phyloP scores from a whole-genome alignment of 2,113 vertebrate species.

The Zosterops borbonicus region DNA sequence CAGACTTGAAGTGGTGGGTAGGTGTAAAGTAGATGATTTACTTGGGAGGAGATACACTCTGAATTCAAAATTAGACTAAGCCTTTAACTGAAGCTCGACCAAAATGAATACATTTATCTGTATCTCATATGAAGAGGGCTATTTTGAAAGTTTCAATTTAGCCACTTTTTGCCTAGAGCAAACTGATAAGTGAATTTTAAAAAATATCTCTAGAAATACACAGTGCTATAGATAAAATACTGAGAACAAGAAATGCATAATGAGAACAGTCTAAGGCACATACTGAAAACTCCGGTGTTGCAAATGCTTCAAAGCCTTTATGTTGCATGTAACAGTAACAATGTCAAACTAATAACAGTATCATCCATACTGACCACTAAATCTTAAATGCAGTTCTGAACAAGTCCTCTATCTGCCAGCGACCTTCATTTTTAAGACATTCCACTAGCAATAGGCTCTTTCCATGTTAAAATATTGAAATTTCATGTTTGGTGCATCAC shows the following conservation, averaged over 20 bases:
- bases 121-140: background rate
- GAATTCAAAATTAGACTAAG: background rate
- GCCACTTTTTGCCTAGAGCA: background rate
- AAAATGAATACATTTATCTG: background rate
- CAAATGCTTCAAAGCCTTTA: background rate
- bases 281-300: background rate
- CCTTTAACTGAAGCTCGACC: background rate
- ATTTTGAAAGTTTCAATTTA: background rate
- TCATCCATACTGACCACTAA: background rate
- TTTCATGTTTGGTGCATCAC: background rate
- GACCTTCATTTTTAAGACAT: background rate
- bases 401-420: background rate
- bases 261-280: background rate
- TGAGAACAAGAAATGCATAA: background rate
- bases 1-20: background rate
- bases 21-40: background rate
- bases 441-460: background rate
- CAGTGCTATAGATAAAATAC: background rate
- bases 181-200: slow-evolving; percentile 17
- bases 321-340: background rate
- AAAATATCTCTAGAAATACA: background rate
- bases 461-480: background rate
- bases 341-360: background rate
- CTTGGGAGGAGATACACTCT: background rate
- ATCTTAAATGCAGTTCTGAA: background rate